Percentiles rank a stretch among this genome's conserved stretches.
phyloP scores from a whole-genome alignment of 2,888 invertebrate species.

The Trypoxylon attenuatum region DNA sequence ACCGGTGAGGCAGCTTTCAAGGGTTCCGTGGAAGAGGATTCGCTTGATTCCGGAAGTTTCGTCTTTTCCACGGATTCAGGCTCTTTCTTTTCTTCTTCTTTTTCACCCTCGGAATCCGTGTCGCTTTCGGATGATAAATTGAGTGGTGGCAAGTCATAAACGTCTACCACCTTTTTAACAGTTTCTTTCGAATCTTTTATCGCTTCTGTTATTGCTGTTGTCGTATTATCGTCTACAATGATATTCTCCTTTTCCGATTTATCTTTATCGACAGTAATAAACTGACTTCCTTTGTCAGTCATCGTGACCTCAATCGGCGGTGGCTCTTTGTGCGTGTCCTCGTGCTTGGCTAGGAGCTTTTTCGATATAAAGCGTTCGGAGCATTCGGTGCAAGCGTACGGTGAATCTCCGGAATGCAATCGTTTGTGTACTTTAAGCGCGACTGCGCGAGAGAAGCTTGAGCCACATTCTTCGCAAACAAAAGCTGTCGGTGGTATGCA shows the following conservation, averaged over 20 bases:
- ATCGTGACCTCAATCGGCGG: slow-evolving; percentile 11
- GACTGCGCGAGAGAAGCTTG: slow-evolving; percentile 85
- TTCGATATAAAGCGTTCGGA: slow-evolving; percentile 87
- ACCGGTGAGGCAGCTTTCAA: slow-evolving; percentile 50
- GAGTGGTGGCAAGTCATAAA: slow-evolving; percentile 85
- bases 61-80: slow-evolving; percentile 37
- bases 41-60: slow-evolving; percentile 56
- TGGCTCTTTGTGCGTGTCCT: slow-evolving; percentile 78
- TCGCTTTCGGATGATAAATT: slow-evolving; percentile 90
- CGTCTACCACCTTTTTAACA: slow-evolving; percentile 77
- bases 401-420: slow-evolving; percentile 83
- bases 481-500: slow-evolving; percentile 88
- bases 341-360: slow-evolving; percentile 85
- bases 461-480: slow-evolving; percentile 87
- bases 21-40: slow-evolving; percentile 47
- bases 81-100: slow-evolving; percentile 41
- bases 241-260: slow-evolving; percentile 22
- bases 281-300: slow-evolving; percentile 46
- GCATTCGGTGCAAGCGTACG: slow-evolving; percentile 86
- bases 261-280: slow-evolving; percentile 28
- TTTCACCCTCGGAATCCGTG: slow-evolving; percentile 79
- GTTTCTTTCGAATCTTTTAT: slow-evolving; percentile 49
- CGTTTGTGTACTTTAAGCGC: slow-evolving; percentile 90
- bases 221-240: slow-evolving; percentile 1
- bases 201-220: slow-evolving; percentile 30